Evolutionary conservation across 2,797 vertebrate genomes (phyloP), one percentile per base, ranked within the genome.

Genomic region (Helostoma temminkii): DNA sequence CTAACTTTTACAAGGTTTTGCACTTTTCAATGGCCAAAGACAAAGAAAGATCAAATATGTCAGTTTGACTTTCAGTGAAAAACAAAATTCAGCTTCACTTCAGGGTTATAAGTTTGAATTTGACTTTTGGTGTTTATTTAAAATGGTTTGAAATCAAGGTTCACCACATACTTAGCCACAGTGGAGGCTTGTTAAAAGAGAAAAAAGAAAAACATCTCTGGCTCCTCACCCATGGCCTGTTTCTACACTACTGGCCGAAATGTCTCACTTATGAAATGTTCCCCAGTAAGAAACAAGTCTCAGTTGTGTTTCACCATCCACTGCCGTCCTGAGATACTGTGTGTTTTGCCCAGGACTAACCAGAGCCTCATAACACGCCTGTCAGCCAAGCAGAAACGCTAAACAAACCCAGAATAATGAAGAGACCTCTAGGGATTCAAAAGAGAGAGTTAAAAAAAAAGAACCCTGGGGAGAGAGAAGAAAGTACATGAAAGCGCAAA

Each of bases 321-420:
- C 22, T 10, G n/a, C 71, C 71, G 37, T 69, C 74, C 58, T 53
- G 37, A 74, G 55, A 50, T 62, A 55, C 16, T 46, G 26, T 32
- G 37, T 21, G 3, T 70, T 67, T 68, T 70, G 39, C 41, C 39
- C 19, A 43, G 41, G 54, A 43, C 62, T 19, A 45, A 50, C 22
- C 72, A 19, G 39, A 52, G 59, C 62, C 57, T 50, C 47, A 18
- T 34, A 41, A 46, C 62, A 43, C 74, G 71, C 56, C 76, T 74
- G 60, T 74, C 72, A 77, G 65, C 74, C 54, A 42, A 74, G 77
- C 75, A 76, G 66, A 83, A 74, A 73, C 46, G 39, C 57, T 36
- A 76, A 91, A 86, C 79, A 85, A 88, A 80, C 79, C 76, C 46
- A 66, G 58, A 79, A 76, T 73, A 83, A 88, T 76, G 59, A 64